Evolutionary conservation across 2,113 vertebrate species (phyloP).

Genomic region (Laterallus jamaicensis): DNA sequence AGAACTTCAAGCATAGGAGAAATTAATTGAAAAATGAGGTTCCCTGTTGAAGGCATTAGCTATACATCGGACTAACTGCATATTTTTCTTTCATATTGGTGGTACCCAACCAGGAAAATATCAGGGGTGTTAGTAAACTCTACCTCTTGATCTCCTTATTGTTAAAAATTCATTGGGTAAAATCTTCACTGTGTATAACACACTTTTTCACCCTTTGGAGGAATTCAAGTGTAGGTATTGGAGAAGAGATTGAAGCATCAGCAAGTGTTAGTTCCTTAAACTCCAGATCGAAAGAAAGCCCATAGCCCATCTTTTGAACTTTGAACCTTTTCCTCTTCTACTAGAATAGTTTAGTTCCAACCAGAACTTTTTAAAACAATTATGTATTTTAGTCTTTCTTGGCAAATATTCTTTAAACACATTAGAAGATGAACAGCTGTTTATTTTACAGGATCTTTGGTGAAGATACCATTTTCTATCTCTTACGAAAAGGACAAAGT

Average conservation of each 20-base stretch:
- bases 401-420: not conserved
- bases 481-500: not conserved
- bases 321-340: not conserved
- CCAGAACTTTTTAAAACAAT: not conserved
- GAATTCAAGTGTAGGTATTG: not conserved
- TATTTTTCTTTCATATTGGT: not conserved
- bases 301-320: not conserved
- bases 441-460: not conserved
- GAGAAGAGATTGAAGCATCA: not conserved
- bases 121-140: not conserved
- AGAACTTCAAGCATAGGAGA: not conserved
- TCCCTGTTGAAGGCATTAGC: not conserved
- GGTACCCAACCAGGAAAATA: not conserved
- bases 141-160: not conserved
- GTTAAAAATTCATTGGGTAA: not conserved
- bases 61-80: not conserved
- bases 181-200: not conserved
- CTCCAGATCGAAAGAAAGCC: not conserved
- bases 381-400: not conserved
- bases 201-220: not conserved
- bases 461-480: not conserved
- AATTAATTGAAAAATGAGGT: not conserved
- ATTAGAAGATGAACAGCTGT: not conserved
- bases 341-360: not conserved
- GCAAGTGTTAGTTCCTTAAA: not conserved